Evolutionary conservation across 2,888 invertebrate genomes (phyloP).

Genomic region (Cheilosia grossa): DNA sequence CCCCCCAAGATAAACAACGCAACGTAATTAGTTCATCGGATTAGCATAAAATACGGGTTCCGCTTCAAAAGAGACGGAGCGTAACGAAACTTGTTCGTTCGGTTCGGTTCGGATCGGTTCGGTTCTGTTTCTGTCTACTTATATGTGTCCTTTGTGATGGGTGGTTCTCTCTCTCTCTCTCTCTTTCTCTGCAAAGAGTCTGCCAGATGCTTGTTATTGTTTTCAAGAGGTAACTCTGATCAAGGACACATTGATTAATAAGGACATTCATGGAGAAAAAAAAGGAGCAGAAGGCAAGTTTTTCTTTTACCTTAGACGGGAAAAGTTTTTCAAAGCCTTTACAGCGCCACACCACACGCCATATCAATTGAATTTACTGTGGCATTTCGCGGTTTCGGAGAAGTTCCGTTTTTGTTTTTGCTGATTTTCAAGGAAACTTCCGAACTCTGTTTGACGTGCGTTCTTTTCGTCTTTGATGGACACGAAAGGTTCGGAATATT

Average conservation of each 20-base stretch:
- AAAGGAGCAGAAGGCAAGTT: background rate
- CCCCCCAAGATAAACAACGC: slow-evolving; percentile 59
- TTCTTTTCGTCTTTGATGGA: slow-evolving; percentile 53
- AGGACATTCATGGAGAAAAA: slow-evolving; percentile 38
- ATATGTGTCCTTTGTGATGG: background rate
- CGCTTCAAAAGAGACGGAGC: slow-evolving; percentile 26
- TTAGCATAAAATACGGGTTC: slow-evolving; percentile 72
- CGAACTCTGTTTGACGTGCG: slow-evolving; percentile 37
- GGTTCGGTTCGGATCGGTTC: background rate
- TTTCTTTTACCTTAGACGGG: background rate
- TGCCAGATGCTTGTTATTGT: slow-evolving; percentile 57
- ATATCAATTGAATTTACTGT: slow-evolving; percentile 30
- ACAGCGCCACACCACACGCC: background rate
- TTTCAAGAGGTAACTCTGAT: slow-evolving; percentile 48
- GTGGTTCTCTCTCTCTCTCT: background rate
- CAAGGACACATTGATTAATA: slow-evolving; percentile 67
- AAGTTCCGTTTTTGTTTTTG: slow-evolving; percentile 18
- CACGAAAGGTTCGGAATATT: background rate
- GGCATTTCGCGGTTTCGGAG: slow-evolving; percentile 24
- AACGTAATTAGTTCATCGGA: slow-evolving; percentile 71
- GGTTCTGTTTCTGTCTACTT: background rate
- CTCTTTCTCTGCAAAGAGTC: slow-evolving; percentile 4
- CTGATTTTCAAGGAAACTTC: slow-evolving; percentile 15
- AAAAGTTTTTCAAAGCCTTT: slow-evolving; percentile 60
- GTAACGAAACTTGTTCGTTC: slow-evolving; percentile 51